phyloP scores from a whole-genome alignment of 2,888 invertebrate genomes.

The Epirrhoe alternata region DNA sequence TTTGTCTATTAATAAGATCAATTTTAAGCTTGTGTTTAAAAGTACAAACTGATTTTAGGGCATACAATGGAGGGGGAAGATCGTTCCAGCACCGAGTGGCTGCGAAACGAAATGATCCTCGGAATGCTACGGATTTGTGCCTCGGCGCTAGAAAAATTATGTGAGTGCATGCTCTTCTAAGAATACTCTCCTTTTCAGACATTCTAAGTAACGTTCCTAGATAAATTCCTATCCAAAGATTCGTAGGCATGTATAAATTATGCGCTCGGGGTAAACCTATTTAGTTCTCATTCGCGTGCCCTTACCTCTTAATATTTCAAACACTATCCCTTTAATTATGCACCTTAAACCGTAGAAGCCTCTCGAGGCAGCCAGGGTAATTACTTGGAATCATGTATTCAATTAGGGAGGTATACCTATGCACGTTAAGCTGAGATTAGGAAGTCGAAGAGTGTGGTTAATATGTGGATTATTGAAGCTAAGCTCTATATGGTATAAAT shows the following conservation, averaged over 20 bases:
- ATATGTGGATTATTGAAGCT: background rate
- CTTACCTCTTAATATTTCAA: constrained; percentile 41
- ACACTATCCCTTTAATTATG: constrained; percentile 42
- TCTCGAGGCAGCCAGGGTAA: constrained; percentile 15
- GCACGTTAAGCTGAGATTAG: constrained; percentile 14
- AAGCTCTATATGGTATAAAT: background rate
- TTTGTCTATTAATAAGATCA: too few relatives aligned
- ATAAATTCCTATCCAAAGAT: constrained; percentile 2
- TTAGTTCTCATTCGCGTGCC: constrained; percentile 28
- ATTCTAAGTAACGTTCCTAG: background rate
- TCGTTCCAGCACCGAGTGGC: too few relatives aligned
- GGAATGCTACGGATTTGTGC: too few relatives aligned
- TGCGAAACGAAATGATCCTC: too few relatives aligned
- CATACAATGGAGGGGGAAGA: too few relatives aligned
- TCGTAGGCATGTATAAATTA: constrained; percentile 19
- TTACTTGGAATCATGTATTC: constrained; percentile 32
- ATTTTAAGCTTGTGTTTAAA: too few relatives aligned
- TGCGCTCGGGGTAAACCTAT: constrained; percentile 21
- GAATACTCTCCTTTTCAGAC: too few relatives aligned
- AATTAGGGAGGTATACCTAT: constrained; percentile 17
- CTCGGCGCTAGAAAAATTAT: too few relatives aligned
- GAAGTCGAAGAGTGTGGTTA: constrained; percentile 14
- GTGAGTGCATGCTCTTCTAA: too few relatives aligned
- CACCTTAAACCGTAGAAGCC: constrained; percentile 25
- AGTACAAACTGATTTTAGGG: too few relatives aligned